Base-by-base conservation (phyloP, 2,888 invertebrate genomes). In the Campaea margaritaria region DNA sequence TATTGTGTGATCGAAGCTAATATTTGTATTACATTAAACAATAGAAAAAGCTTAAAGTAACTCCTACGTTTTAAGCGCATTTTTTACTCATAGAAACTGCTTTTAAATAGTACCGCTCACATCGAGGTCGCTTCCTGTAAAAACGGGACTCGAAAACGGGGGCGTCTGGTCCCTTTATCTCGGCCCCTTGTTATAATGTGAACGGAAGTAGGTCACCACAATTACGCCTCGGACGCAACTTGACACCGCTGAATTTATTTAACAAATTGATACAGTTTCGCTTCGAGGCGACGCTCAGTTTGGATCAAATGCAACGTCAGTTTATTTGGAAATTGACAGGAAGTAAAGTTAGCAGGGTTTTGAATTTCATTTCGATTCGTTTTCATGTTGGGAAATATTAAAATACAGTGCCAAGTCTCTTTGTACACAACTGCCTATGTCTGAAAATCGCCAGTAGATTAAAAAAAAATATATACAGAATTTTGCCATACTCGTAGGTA, bases 181-280 rank as follows among this genome's bases (percentile, higher is more conserved):
- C 56, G 43, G 50, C 59, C 64, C 54, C 69, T 63, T 66, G 64
- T 69, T 62, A 68, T 70, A 66, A 69, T 69, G 74, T 77, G 68
- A 70, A 68, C 74, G 73, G 69, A 87, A 83, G 76, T 87, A 71
- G 87, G 87, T 86, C 60, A 47, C 83, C 82, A 79, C 82, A 86
- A 83, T 86, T 85, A 84, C 73, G 71, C 73, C 73, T 73, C 76
- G 79, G 75, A 79, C 75, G 70, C 67, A 68, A 78, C 78, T 81
- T 81, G 80, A 79, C 79, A 77, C 73, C 69, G 69, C 81, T 82
- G 77, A 82, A 82, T 83, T 82, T 79, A 80, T 85, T 73, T 80
- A 74, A 78, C 79, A 79, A 83, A 85, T 83, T 82, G 81, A 83
- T 82, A 81, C 76, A 79, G 75, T 75, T 78, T 49, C 42, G 36